Percentiles rank a stretch among this genome's conserved stretches.
Conservation (phyloP, 2,113 vertebrate genomes). For the Entelurus aequoreus region DNA sequence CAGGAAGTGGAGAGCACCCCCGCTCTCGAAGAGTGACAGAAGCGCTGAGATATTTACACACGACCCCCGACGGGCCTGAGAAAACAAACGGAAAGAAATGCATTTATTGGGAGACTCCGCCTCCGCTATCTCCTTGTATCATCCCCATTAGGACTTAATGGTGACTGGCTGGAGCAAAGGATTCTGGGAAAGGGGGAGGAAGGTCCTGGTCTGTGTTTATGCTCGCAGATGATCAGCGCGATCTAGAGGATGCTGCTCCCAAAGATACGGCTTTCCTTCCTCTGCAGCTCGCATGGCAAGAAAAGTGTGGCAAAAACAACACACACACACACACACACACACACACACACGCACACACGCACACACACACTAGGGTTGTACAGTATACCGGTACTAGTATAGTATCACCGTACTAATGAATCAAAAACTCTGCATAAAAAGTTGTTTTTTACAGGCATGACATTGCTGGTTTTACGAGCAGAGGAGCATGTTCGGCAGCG, state of each 20-base stretch:
- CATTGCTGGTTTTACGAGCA: too few species aligned
- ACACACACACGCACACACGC: neutral
- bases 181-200: constrained; percentile 60
- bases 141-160: constrained; percentile 43
- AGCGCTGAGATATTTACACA: constrained; percentile 47
- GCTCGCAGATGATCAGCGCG: constrained; percentile 53
- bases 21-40: constrained; percentile 55
- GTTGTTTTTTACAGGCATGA: too few species aligned
- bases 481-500: too few species aligned
- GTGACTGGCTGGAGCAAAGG: constrained; percentile 39
- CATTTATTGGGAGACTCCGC: constrained; percentile 36
- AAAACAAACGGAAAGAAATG: constrained; percentile 35
- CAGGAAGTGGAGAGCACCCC: constrained; percentile 70
- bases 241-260: constrained; percentile 53
- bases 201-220: constrained; percentile 60
- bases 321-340: constrained; percentile 21
- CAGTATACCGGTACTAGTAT: too few species aligned
- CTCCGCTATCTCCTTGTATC: constrained; percentile 46
- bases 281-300: constrained; percentile 24
- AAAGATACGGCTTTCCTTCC: constrained; percentile 69
- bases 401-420: too few species aligned
- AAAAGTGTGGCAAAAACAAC: neutral
- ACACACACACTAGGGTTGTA: too few species aligned
- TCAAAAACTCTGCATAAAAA: too few species aligned
- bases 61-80: constrained; percentile 37